Evolutionary conservation across 2,113 vertebrate genomes (phyloP), one percentile per base, ranked within the genome.

Genomic region (Suricata suricatta): DNA sequence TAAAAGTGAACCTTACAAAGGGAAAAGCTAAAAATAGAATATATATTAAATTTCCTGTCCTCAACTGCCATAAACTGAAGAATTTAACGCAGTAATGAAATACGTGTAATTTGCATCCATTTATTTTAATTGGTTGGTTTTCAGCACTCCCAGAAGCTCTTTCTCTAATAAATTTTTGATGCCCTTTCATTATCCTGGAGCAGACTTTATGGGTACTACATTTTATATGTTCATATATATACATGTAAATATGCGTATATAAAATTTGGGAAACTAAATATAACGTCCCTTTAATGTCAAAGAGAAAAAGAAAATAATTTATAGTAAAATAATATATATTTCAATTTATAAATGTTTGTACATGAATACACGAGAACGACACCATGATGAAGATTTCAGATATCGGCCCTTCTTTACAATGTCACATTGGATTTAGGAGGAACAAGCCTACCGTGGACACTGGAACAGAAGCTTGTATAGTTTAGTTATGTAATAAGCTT

Each of bases 61-160:
- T 96, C 31, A 54, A 44, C 19, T 63, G 17, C 35, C 72, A 96
- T 4, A 96, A 41, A 76, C 54, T 41, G 7, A 90, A 87, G 68
- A 90, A 90, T 83, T 83, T 50, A 82, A 13, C 64, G 19, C 6
- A 71, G 10, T n/a, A 12, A 71, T 57, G 16, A 87, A 90, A 79
- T 91, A 44, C 1, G 57, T 41, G 38, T 60, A 63, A 64, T 76
- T 86, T 93, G 31, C 81, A 93, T 47, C 57, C 12, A 86, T 81
- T 87, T 84, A 91, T 84, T 94, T 97, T 95, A 80, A 76, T 85
- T 60, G 23, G 16, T 33, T 97, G 41, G 15, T 80, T 66, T 41
- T 89, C 54, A 93, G 64, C 15, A 79, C 12, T 74, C 41, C 50
- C 38, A 54, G 54, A 90, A 35, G 3, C 15, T 77, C 52, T 64